Conservation (phyloP, 2,797 vertebrate species). For the Leuciscus waleckii region DNA sequence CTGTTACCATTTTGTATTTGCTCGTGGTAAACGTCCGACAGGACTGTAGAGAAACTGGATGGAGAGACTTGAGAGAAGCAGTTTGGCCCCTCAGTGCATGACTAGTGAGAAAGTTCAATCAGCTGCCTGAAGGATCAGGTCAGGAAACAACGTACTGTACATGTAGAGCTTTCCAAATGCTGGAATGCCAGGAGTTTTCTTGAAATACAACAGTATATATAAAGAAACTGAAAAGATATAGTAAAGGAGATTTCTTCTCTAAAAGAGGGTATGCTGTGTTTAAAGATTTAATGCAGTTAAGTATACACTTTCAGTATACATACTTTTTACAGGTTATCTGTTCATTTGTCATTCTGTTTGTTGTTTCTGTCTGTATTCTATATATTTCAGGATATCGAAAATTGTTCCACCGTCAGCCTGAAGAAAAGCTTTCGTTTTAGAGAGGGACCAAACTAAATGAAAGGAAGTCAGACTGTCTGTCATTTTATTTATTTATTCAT, state of each 20-base stretch:
- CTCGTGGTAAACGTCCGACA: constrained; percentile 53
- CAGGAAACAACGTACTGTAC: constrained; percentile 39
- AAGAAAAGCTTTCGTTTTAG: constrained; percentile 21
- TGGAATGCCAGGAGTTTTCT: neutral
- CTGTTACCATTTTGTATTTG: constrained; percentile 69
- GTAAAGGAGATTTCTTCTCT: constrained; percentile 29
- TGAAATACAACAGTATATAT: constrained; percentile 52
- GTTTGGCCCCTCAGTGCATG: constrained; percentile 40
- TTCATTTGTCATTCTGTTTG: constrained; percentile 13
- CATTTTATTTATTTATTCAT: constrained; percentile 5
- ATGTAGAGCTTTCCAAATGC: neutral
- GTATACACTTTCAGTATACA: constrained; percentile 8
- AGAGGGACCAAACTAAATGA: neutral
- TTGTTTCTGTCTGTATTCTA: constrained; percentile 18
- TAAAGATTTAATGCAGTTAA: constrained; percentile 31
- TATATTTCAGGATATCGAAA: neutral
- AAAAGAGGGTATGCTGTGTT: constrained; percentile 50
- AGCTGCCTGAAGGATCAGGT: constrained; percentile 48
- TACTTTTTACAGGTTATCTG: constrained; percentile 27
- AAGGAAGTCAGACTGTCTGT: neutral
- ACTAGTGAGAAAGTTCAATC: constrained; percentile 17
- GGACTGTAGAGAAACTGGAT: constrained; percentile 55
- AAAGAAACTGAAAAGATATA: constrained; percentile 34
- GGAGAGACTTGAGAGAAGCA: constrained; percentile 34
- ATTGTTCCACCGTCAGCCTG: neutral